A percentile compares a stretch with the other conserved stretches of the same genome.
phyloP scores from a whole-genome alignment of 92 coral and sea anemone species.

The Meandrina meandrites region DNA sequence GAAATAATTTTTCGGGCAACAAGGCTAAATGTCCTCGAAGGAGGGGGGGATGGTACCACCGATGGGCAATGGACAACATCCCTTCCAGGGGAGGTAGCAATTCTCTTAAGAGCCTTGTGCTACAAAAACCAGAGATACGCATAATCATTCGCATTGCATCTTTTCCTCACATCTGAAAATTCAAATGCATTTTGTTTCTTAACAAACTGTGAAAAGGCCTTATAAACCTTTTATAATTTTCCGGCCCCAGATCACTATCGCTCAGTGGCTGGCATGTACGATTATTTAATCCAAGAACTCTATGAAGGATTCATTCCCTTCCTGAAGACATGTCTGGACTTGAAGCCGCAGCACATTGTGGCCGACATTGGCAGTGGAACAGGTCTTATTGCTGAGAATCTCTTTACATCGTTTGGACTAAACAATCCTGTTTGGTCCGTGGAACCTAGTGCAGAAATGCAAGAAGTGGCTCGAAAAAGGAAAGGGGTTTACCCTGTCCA shows the following conservation, averaged over 20 bases:
- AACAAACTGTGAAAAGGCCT: too few species aligned
- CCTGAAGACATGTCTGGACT: neutral
- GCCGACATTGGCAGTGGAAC: slow-evolving; percentile 31
- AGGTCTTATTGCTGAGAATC: slow-evolving; percentile 1
- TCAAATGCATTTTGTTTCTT: too few species aligned
- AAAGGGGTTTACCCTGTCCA: slow-evolving; percentile 2
- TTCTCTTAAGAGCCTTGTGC: too few species aligned
- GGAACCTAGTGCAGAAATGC: slow-evolving; percentile 18
- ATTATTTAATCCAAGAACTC: neutral
- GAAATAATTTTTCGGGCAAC: too few species aligned
- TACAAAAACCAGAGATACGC: too few species aligned
- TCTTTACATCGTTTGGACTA: neutral
- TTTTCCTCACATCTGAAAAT: too few species aligned
- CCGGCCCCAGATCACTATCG: slow-evolving; percentile 15
- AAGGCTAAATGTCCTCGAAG: too few species aligned
- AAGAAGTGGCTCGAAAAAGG: slow-evolving; percentile 15
- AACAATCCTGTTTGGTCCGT: slow-evolving; percentile 19
- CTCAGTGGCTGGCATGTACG: neutral
- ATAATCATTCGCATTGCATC: too few species aligned
- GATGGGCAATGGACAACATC: too few species aligned
- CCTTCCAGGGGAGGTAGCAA: too few species aligned
- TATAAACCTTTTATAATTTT: neutral
- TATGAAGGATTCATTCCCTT: neutral
- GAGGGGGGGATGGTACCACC: too few species aligned
- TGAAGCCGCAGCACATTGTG: neutral